Percentiles rank a stretch among this genome's conserved stretches.
phyloP scores from a whole-genome alignment of 1,140 invertebrate genomes.

The Atta colombica region DNA sequence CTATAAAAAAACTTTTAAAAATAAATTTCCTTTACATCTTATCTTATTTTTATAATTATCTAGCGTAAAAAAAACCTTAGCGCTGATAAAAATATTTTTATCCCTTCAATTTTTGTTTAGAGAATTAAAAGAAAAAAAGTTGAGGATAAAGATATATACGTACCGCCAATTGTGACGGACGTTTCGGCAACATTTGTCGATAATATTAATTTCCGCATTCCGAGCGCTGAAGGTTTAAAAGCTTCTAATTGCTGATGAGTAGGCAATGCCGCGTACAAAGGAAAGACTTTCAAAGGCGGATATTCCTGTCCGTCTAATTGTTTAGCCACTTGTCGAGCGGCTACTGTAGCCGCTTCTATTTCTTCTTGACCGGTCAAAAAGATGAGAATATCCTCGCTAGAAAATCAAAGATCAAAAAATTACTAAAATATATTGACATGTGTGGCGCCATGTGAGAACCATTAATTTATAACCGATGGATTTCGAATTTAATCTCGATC shows the following conservation, averaged over 20 bases:
- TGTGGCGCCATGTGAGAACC: not conserved
- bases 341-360: conserved; percentile 95
- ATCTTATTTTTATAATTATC: conserved; percentile 12
- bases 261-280: conserved; percentile 94
- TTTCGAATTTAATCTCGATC: not conserved
- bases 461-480: not conserved
- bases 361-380: conserved; percentile 99
- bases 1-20: not conserved
- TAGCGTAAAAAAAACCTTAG: conserved; percentile 8
- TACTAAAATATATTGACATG: not conserved
- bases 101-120: not conserved
- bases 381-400: conserved; percentile 96
- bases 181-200: conserved; percentile 99
- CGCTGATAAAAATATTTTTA: conserved; percentile 1
- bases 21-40: conserved; percentile 11
- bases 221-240: conserved; percentile 90
- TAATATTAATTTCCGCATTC: conserved; percentile 95
- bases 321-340: conserved; percentile 92
- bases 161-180: conserved; percentile 95
- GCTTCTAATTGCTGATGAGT: conserved; percentile 92
- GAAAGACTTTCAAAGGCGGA: conserved; percentile 90
- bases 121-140: not conserved
- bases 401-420: conserved; percentile 50
- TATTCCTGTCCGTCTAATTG: conserved; percentile 87
- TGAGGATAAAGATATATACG: conserved; percentile 22